These are phyloP conservation scores for Motacilla tschutschensis DNA, from an alignment of 2,113 vertebrate genomes.

Conservation along the genomic window DNA sequence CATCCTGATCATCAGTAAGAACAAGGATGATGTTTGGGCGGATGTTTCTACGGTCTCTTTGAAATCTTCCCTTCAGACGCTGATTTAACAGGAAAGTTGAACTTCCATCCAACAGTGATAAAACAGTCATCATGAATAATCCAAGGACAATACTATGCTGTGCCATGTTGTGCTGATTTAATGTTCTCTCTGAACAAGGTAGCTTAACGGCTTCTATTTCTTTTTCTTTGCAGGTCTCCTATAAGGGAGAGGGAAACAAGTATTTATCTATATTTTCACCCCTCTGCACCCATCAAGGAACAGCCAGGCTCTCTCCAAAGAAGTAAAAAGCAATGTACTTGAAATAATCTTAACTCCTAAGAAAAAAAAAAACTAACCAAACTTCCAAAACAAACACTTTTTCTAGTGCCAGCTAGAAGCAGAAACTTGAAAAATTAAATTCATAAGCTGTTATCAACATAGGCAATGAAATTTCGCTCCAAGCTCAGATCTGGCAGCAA, in stretches of 20 bases:
- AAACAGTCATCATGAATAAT: conserved; percentile 72
- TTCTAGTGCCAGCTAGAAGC: neutral
- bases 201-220: conserved; percentile 25
- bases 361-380: neutral
- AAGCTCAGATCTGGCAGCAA: neutral
- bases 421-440: neutral
- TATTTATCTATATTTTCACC: neutral
- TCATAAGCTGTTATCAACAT: fast-evolving
- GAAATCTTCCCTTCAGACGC: conserved; percentile 88
- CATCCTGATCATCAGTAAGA: conserved; percentile 94
- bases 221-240: conserved; percentile 51
- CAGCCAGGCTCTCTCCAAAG: neutral
- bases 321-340: neutral
- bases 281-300: neutral
- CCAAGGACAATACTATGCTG: conserved; percentile 66
- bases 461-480: neutral
- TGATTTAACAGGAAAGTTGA: conserved; percentile 81
- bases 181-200: conserved; percentile 2
- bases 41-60: conserved; percentile 93
- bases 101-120: conserved; percentile 73
- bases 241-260: neutral
- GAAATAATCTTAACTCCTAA: neutral
- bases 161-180: conserved; percentile 54
- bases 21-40: conserved; percentile 95
- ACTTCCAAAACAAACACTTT: neutral